Evolutionary conservation across 2,113 vertebrate species (phyloP).

Genomic region (Scortum barcoo): DNA sequence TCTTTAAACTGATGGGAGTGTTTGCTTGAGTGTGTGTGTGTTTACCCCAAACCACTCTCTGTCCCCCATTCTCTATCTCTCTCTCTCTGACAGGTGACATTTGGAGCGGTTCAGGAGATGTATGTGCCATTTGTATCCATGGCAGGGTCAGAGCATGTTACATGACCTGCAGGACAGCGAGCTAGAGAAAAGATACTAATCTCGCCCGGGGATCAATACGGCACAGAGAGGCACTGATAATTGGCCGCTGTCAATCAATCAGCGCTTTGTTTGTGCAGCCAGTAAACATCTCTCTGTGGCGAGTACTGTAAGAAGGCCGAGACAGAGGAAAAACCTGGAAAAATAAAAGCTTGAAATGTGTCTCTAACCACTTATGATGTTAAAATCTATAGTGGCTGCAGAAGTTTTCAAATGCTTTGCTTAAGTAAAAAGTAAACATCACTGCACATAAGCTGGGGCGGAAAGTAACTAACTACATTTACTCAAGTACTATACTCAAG

Average conservation of each 20-base stretch:
- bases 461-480: background rate
- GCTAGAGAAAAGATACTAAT: slow-evolving; percentile 77
- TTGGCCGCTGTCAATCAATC: slow-evolving; percentile 81
- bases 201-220: slow-evolving; percentile 74
- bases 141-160: slow-evolving; percentile 80
- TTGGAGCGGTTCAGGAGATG: slow-evolving; percentile 76
- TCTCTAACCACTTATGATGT: background rate
- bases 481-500: background rate
- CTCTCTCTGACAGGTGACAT: slow-evolving; percentile 80
- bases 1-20: slow-evolving; percentile 45
- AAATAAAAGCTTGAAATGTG: background rate
- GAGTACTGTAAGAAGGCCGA: background rate
- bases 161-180: slow-evolving; percentile 77
- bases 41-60: slow-evolving; percentile 64
- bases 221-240: slow-evolving; percentile 76
- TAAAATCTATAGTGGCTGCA: background rate
- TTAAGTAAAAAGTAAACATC: background rate
- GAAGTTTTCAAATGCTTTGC: background rate
- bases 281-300: slow-evolving; percentile 50
- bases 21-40: slow-evolving; percentile 38
- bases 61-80: slow-evolving; percentile 35
- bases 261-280: slow-evolving; percentile 63
- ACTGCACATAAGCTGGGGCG: background rate
- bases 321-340: background rate
- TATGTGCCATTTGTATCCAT: slow-evolving; percentile 83